phyloP scores from a whole-genome alignment of 2,888 invertebrate genomes.

The Rotaria socialis region DNA sequence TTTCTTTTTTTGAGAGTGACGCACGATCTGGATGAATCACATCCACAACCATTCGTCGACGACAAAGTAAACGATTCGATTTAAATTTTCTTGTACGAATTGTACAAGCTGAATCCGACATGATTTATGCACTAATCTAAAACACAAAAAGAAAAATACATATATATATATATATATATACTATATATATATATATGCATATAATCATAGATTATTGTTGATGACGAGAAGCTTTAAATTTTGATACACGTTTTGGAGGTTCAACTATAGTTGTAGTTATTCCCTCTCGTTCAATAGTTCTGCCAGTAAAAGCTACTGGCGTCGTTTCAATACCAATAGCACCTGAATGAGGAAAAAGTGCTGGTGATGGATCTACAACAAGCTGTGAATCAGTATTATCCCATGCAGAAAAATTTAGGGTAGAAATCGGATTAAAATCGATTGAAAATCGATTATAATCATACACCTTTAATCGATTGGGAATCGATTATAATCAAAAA shows the following conservation, averaged over 20 bases:
- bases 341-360: too few species aligned
- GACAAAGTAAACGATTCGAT: conserved; percentile 94
- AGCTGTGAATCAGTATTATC: background rate
- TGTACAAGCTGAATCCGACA: conserved; percentile 69
- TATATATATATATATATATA: too few species aligned
- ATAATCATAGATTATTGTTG: background rate
- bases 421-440: too few species aligned
- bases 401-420: too few species aligned
- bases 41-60: conserved; percentile 98
- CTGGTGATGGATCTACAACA: background rate
- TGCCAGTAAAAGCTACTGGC: conserved; percentile 42
- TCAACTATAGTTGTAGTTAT: too few species aligned
- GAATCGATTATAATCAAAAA: too few species aligned
- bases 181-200: too few species aligned
- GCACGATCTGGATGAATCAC: conserved; percentile 91
- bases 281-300: conserved; percentile 36
- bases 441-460: too few species aligned
- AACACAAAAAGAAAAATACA: background rate
- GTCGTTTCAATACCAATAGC: background rate
- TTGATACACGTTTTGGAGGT: conserved; percentile 33
- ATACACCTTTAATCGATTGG: too few species aligned
- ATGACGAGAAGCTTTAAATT: conserved; percentile 41
- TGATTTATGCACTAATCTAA: background rate
- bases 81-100: conserved; percentile 96
- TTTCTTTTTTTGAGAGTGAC: conserved; percentile 90